A percentile compares a stretch with the other conserved stretches of the same genome.
Conservation (phyloP, 2,797 vertebrate species). For the Notolepis coatsorum region DNA sequence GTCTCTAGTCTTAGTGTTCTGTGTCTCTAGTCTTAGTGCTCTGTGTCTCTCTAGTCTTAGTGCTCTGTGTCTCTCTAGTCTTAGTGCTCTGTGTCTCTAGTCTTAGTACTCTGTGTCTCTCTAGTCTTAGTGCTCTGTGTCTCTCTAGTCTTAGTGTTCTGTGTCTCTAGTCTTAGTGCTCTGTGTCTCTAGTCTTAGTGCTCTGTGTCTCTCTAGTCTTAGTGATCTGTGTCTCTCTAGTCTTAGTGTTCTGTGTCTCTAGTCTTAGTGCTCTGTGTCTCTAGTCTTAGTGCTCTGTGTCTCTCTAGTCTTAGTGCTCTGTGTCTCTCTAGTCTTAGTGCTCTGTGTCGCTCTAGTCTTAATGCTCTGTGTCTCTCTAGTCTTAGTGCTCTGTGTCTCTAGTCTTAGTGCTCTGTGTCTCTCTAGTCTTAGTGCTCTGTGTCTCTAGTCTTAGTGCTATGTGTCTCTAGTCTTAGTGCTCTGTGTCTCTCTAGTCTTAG, state of each 20-base stretch:
- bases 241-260: slow-evolving; percentile 38
- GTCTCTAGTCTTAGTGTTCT: slow-evolving; percentile 40
- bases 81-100: slow-evolving; percentile 39
- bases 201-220: slow-evolving; percentile 36
- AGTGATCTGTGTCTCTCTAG: slow-evolving; percentile 36
- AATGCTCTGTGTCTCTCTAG: slow-evolving; percentile 36
- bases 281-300: slow-evolving; percentile 34
- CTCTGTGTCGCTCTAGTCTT: slow-evolving; percentile 36
- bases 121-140: slow-evolving; percentile 34
- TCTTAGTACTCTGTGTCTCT: slow-evolving; percentile 37
- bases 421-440: slow-evolving; percentile 38
- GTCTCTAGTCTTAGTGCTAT: too few species aligned
- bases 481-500: slow-evolving; percentile 40
- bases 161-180: slow-evolving; percentile 41
- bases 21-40: slow-evolving; percentile 41
- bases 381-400: slow-evolving; percentile 38
- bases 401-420: slow-evolving; percentile 34
- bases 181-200: slow-evolving; percentile 41
- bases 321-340: slow-evolving; percentile 43
- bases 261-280: slow-evolving; percentile 38
- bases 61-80: slow-evolving; percentile 34
- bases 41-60: slow-evolving; percentile 40
- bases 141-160: slow-evolving; percentile 40
- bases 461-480: slow-evolving; percentile 43
- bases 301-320: slow-evolving; percentile 40